Evolutionary conservation across 2,888 invertebrate species (phyloP), one percentile per base, ranked within the genome.

Genomic region (Corbicula japonica): DNA sequence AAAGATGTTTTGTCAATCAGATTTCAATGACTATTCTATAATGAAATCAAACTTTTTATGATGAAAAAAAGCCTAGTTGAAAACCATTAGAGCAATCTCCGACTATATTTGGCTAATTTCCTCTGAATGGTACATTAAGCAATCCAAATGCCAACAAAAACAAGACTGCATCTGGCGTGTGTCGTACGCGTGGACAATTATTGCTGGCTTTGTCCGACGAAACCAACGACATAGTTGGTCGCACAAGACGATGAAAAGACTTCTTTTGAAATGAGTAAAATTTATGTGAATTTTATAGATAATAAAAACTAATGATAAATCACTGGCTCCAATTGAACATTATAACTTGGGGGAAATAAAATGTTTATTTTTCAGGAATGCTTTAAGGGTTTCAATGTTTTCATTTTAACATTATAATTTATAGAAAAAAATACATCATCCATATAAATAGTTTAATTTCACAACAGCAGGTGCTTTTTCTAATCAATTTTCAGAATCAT

Each of bases 161-260:
- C 32, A 30, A 32, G n/a, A 61, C 52, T 58, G 58, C 79, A 79
- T 65, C 79, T 62, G 79, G 46, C 74, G 75, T 75, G 77, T 71
- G 81, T 41, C 70, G 26, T 74, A 56, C 81, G 77, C 74, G 81
- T 81, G 81, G 68, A 44, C 71, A 48, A 77, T 81, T 77, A 63
- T 62, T 38, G 44, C 35, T 18, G 18, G 21, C 66, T 66, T 66
- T 66, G 66, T 66, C 52, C 30, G 26, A 52, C 23, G 48, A 38
- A 28, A n/a, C 41, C 10, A 23, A 21, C 12, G 66, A 38, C 54
- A 50, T 54, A 66, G 35, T 66, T 21, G 32, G 52, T n/a, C 52
- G 66, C 66, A 66, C 66, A 66, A 28, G 54, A 38, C 38, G 54
- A n/a, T n/a, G n/a, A n/a, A n/a, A n/a, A n/a, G n/a, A n/a, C n/a